Evolutionary conservation across 92 coral and sea anemone species (phyloP).

Genomic region (Metridium senile): DNA sequence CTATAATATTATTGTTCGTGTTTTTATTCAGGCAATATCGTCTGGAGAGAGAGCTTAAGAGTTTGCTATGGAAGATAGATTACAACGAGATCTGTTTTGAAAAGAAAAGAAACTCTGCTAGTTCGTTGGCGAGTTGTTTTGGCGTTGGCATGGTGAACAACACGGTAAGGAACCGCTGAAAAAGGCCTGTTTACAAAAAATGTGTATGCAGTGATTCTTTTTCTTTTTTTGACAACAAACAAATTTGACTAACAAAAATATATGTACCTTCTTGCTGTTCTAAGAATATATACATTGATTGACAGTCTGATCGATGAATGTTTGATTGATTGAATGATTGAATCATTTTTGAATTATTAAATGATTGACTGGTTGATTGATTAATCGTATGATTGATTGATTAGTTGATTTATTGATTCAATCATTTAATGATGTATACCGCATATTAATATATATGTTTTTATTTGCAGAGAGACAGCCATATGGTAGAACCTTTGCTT

Average conservation of each 20-base stretch:
- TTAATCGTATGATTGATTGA: too few species aligned
- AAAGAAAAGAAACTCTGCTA: constrained; percentile 80
- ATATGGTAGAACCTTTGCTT: constrained; percentile 59
- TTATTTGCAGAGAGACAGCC: constrained; percentile 53
- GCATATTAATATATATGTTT: not conserved
- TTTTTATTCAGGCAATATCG: constrained; percentile 67
- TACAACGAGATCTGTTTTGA: constrained; percentile 78
- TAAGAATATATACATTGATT: too few species aligned
- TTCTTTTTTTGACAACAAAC: too few species aligned
- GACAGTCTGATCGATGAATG: too few species aligned
- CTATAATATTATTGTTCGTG: too few species aligned
- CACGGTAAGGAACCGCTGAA: not conserved
- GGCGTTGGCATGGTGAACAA: constrained; percentile 33
- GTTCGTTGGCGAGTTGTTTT: constrained; percentile 79
- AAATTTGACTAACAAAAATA: too few species aligned
- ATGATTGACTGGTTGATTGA: too few species aligned
- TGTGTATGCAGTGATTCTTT: not conserved
- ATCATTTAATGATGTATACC: too few species aligned
- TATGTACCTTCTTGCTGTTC: too few species aligned
- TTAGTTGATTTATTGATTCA: too few species aligned
- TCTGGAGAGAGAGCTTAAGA: constrained; percentile 79
- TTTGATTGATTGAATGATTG: too few species aligned
- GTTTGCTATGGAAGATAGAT: constrained; percentile 91
- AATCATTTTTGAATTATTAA: too few species aligned
- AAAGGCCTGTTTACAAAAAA: not conserved